phyloP scores from a whole-genome alignment of 1,140 invertebrate genomes.

The Limonius californicus region DNA sequence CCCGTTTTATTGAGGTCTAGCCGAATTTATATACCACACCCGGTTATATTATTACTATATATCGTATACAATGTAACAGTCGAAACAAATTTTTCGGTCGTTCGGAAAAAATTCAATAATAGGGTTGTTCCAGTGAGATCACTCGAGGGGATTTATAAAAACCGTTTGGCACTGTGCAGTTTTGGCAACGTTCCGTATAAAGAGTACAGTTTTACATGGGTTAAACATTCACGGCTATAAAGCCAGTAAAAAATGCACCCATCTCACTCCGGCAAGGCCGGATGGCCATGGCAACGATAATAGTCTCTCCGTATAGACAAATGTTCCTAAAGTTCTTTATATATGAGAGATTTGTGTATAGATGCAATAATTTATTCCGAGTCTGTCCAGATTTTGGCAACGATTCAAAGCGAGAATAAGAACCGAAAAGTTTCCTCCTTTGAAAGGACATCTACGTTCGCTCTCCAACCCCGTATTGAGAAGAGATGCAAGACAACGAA shows the following conservation, averaged over 20 bases:
- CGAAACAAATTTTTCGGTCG: not conserved
- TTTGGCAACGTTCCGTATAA: conserved; percentile 7
- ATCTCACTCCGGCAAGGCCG: conserved; percentile 1
- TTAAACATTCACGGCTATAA: conserved; percentile 4
- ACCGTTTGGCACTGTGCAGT: conserved; percentile 5
- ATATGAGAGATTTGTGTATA: conserved; percentile 14
- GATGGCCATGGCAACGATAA: conserved; percentile 3
- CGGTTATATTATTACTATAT: too few species aligned
- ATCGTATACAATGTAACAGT: too few species aligned
- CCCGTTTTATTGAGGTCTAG: too few species aligned
- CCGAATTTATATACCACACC: too few species aligned
- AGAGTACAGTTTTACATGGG: not conserved
- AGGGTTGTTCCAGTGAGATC: not conserved
- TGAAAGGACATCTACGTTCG: not conserved
- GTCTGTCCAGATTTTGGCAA: conserved; percentile 11
- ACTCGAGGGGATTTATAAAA: not conserved
- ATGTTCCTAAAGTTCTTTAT: conserved; percentile 11
- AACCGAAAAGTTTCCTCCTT: not conserved
- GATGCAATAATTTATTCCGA: conserved; percentile 11
- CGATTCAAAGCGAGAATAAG: conserved; percentile 7
- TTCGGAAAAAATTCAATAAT: not conserved
- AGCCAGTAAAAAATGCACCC: not conserved
- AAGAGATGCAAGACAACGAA: too few species aligned
- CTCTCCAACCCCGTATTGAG: not conserved
- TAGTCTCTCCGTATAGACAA: conserved; percentile 10